Base-by-base conservation (phyloP, 2,888 invertebrate genomes). In the Apotomis betuletana region DNA sequence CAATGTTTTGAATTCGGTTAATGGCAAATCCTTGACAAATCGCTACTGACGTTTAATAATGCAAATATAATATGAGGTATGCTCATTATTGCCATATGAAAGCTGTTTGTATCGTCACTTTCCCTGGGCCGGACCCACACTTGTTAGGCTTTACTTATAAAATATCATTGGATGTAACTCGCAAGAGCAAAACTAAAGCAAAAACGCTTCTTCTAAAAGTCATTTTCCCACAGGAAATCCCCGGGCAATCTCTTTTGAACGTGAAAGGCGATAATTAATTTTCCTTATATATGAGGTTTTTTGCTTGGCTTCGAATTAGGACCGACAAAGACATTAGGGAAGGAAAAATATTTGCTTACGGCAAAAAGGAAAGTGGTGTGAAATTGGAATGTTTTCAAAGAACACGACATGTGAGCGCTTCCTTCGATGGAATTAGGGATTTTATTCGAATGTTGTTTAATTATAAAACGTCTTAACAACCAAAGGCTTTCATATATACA, bases 281-380 rank as follows among this genome's bases (percentile, higher is more conserved):
- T 70, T 67, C 70, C 60, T 70, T 70, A 60, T 70, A 70, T 65
- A 70, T 70, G 70, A 70, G 60, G 38, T 67, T 70, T 70, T 70
- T 70, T 67, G 70, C 70, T 49, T 51, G 65, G 49, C 70, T 60
- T 64, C 70, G 70, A 70, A 70, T 70, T 67, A 70, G 60, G 60
- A 49, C 51, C 51, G 58, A 67, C 60, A 70, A 55, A 65, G 65
- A 65, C 54, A 65, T 70, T 67, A 67, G 41, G 65, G 59, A 38
- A 70, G 60, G 65, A 54, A 67, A 70, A 70, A 70, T 55, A 70
- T 70, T 70, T 70, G 65, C 65, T 70, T 70, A 65, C 70, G 70
- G 27, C 44, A 69, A 38, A 63, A 61, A 61, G 54, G 65, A 59
- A 70, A 69, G 63, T 59, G 60, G 60, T 55, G 65, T 55, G 60